Evolutionary conservation across 1,140 invertebrate genomes (phyloP), one percentile per base, ranked within the genome.

Genomic region (Platyscapa corneri): DNA sequence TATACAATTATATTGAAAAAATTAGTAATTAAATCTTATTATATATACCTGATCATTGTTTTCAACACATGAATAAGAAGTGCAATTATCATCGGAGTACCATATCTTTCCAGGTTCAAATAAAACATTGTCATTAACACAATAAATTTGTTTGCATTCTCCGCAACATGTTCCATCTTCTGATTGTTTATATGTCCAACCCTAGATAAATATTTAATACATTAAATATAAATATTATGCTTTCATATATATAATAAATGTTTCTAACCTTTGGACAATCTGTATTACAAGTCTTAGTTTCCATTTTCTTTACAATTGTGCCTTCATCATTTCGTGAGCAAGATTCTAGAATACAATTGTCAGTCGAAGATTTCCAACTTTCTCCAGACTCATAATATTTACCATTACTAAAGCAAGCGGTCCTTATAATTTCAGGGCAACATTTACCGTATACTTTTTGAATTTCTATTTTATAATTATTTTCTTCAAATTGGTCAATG

Each of bases 61-160:
- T 39, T 91, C 60, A 42, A 94, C 91, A 87, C 96, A 96, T 42
- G 92, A 90, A 88, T 92, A 96, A 39, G 92, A 94, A 1, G 95
- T 96, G 88, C 96, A 97, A 88, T 95, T 95, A 89, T 97, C 96
- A 0, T 96, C 95, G 0, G 95, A 96, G 39, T 90, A 92, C 96
- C 96, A 97, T 1, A 88, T 92, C 1, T 93, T 89, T 89, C 91
- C 93, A 27, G 94, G 90, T 53, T 94, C 90, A 65, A 95, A 94
- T 0, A 95, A 85, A 16, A 92, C 91, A 5, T 94, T 94, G 0
- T 94, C 94, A 27, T 95, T 91, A 0, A 97, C 90, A 87, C 97
- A 97, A 42, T 93, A 93, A 0, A 93, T 92, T 91, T 95, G 95
- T 37, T 94, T 90, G 86, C 97, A 97, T 83, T 94, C 92, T 7